These are phyloP conservation scores for Pelagia noctiluca DNA, from an alignment of 30 jellyfish, hydroid and myxozoan genomes.

Conservation along the genomic window DNA sequence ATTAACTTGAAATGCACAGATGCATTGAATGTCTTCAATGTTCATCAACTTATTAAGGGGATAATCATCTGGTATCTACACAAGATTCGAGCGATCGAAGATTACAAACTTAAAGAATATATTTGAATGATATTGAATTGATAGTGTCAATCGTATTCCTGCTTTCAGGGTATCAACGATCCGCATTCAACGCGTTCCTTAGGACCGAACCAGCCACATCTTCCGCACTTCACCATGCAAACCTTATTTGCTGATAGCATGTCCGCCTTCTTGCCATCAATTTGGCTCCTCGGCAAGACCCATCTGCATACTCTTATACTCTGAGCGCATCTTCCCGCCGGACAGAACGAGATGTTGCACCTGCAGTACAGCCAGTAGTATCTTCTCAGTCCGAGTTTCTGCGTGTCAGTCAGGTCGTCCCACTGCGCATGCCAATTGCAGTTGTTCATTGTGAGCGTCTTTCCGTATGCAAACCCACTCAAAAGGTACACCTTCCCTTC, in stretches of 20 bases:
- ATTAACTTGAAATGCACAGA: too few species aligned
- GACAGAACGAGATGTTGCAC: slow-evolving; percentile 45
- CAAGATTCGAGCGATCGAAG: too few species aligned
- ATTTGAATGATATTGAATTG: too few species aligned
- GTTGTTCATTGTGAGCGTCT: slow-evolving; percentile 20
- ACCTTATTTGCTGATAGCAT: slow-evolving; percentile 53
- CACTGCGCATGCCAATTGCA: slow-evolving; percentile 66
- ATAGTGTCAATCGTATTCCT: too few species aligned
- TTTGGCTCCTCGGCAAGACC: slow-evolving; percentile 17
- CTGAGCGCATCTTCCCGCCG: slow-evolving; percentile 23
- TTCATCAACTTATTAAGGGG: too few species aligned
- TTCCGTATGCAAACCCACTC: slow-evolving; percentile 58
- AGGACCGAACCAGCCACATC: slow-evolving; percentile 58
- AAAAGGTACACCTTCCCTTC: slow-evolving; percentile 57
- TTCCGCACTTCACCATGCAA: slow-evolving; percentile 60
- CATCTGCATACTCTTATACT: slow-evolving; percentile 37
- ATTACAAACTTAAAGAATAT: too few species aligned
- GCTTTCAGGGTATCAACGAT: too few species aligned
- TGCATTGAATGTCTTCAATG: too few species aligned
- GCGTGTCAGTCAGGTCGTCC: slow-evolving; percentile 34
- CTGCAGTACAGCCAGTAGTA: slow-evolving; percentile 71
- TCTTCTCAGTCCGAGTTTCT: slow-evolving; percentile 55
- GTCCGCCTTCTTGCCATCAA: slow-evolving; percentile 25
- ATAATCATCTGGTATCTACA: too few species aligned
- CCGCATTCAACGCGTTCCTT: slow-evolving; percentile 32